Evolutionary conservation across 2,888 invertebrate genomes (phyloP).

Genomic region (Nemotelus nigrinus): DNA sequence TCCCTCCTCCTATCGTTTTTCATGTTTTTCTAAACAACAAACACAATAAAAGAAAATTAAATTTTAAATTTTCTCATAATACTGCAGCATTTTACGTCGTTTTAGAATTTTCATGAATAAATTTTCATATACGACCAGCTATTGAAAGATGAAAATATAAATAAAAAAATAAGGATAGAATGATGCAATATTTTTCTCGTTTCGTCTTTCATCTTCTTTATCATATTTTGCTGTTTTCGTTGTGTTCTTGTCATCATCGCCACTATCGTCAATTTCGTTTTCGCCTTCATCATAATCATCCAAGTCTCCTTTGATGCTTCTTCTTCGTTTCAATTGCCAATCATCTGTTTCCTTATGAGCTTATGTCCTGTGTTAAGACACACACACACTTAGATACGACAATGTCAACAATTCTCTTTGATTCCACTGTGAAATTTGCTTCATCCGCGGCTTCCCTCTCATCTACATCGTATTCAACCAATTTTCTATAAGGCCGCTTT

Average conservation of each 20-base stretch:
- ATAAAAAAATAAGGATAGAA: conserved; percentile 16
- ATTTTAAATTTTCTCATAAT: conserved; percentile 29
- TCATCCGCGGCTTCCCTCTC: conserved; percentile 28
- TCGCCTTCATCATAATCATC: background rate
- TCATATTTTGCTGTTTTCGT: background rate
- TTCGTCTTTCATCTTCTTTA: background rate
- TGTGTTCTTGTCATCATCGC: background rate
- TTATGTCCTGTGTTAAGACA: conserved; percentile 48
- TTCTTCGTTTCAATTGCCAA: conserved; percentile 49
- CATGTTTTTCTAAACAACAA: conserved; percentile 13
- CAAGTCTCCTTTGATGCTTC: conserved; percentile 22
- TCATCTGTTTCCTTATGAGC: conserved; percentile 50
- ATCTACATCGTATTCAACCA: background rate
- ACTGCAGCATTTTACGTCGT: background rate
- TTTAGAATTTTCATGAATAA: conserved; percentile 35
- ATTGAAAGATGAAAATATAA: background rate
- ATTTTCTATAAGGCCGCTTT: conserved; percentile 17
- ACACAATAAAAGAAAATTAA: conserved; percentile 32
- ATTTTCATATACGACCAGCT: conserved; percentile 17
- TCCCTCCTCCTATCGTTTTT: too few relatives aligned
- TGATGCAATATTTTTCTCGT: conserved; percentile 16
- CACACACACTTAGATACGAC: conserved; percentile 14
- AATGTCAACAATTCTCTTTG: background rate
- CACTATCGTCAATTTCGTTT: background rate
- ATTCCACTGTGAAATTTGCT: conserved; percentile 3